Conservation (phyloP, 1,140 invertebrate species). For the Pachypsylla venusta region DNA sequence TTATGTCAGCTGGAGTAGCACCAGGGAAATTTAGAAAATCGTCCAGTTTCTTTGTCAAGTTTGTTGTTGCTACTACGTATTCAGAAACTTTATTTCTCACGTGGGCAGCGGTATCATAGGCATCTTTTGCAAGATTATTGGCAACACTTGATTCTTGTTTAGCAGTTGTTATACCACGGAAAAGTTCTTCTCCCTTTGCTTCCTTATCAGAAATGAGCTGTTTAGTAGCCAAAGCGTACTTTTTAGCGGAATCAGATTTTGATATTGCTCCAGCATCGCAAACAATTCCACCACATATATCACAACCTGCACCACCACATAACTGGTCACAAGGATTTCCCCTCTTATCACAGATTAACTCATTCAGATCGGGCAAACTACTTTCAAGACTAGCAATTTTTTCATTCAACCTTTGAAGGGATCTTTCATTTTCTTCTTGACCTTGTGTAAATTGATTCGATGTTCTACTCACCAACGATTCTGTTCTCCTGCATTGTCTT, state of each 20-base stretch:
- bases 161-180: conserved; percentile 39
- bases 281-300: conserved; percentile 73
- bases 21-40: conserved; percentile 58
- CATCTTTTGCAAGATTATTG: conserved; percentile 27
- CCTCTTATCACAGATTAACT: conserved; percentile 69
- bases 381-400: conserved; percentile 49
- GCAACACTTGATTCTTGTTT: conserved; percentile 34
- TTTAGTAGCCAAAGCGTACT: conserved; percentile 69
- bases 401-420: conserved; percentile 44
- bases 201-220: conserved; percentile 63
- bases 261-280: conserved; percentile 79
- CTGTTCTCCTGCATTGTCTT: conserved; percentile 63
- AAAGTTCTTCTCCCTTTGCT: conserved; percentile 50
- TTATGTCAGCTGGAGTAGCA: conserved; percentile 65
- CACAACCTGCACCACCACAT: conserved; percentile 90
- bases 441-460: conserved; percentile 50
- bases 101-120: conserved; percentile 40
- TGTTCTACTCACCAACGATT: conserved; percentile 56
- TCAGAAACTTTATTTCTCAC: conserved; percentile 44
- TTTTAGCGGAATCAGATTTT: conserved; percentile 68
- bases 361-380: conserved; percentile 70
- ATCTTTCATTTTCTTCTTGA: conserved; percentile 49
- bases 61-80: conserved; percentile 35
- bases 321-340: conserved; percentile 74
- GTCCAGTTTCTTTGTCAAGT: conserved; percentile 50